Evolutionary conservation across 1,140 invertebrate species (phyloP), one percentile per base, ranked within the genome.

Genomic region (Sipha flava): DNA sequence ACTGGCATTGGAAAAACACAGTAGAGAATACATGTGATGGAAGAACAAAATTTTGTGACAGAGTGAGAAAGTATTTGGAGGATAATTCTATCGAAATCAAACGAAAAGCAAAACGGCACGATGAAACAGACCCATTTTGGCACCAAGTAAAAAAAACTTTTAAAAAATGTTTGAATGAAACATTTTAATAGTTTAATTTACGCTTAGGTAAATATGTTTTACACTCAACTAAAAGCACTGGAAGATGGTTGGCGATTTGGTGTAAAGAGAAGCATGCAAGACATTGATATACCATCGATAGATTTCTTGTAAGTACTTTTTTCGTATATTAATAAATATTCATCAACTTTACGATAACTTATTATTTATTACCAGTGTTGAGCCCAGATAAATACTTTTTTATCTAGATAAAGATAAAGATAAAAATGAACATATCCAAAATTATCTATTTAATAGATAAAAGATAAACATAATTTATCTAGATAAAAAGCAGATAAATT

Each of bases 1-100:
- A 92, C 84, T 90, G 91, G 83, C 92, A 94, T 84, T 93, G 93
- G 88, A 86, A 90, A 82, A 94, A 95, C 83, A 94, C 92, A 1
- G 89, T 94, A 29, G 86, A 89, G 54, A 86, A 88, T 2, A 89
- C 90, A 80, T 96, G 94, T 83, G 87, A 91, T 1, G 87, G 88
- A 16, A 88, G 89, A 81, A 83, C 89, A n/a, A 85, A 87, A 14
- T 90, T 92, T 81, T 96, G 94, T 84, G 85, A 89, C 23, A 89
- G 89, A 79, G 87, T 95, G 1, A 87, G 89, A 70, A 86, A 88
- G 57, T 91, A 90, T 84, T 85, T 96, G 3, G 86, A 88, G 0
- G 88, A 89, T 45, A 93, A 93, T 80, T 86, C 87, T 1, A 86
- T 88, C 7, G 89, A 87, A 79, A 90, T 93, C 84, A 89, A 89